phyloP scores from a whole-genome alignment of 2,797 vertebrate genomes.

The Allobates femoralis region DNA sequence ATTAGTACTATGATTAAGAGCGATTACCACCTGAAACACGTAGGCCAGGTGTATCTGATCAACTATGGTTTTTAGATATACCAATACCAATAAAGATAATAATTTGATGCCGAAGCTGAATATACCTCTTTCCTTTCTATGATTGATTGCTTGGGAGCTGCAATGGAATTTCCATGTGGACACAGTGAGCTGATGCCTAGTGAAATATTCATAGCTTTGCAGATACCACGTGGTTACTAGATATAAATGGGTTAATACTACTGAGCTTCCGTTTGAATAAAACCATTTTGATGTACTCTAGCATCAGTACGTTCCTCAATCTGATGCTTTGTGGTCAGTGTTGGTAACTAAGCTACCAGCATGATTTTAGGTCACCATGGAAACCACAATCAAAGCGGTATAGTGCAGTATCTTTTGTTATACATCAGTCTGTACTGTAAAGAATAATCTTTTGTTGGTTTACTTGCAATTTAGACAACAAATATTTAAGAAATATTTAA shows the following conservation, averaged over 20 bases:
- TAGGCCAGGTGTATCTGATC: too few species aligned
- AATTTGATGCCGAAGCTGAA: too few species aligned
- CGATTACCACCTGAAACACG: too few species aligned
- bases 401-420: conserved; percentile 17
- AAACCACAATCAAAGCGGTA: conserved; percentile 34
- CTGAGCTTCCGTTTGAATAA: conserved; percentile 16
- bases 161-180: too few species aligned
- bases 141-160: too few species aligned
- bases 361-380: conserved; percentile 39
- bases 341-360: conserved; percentile 53
- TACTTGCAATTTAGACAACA: neutral
- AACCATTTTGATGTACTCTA: conserved; percentile 15
- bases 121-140: too few species aligned
- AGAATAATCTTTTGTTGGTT: neutral
- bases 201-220: neutral
- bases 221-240: neutral
- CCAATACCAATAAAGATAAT: too few species aligned
- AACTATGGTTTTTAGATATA: too few species aligned
- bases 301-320: neutral
- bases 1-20: too few species aligned
- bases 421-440: neutral
- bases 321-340: conserved; percentile 42
- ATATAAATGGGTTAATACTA: conserved; percentile 24
- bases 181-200: too few species aligned
- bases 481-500: neutral